Conservation (phyloP, 2,113 vertebrate species). For the Platycercus adscitus region DNA sequence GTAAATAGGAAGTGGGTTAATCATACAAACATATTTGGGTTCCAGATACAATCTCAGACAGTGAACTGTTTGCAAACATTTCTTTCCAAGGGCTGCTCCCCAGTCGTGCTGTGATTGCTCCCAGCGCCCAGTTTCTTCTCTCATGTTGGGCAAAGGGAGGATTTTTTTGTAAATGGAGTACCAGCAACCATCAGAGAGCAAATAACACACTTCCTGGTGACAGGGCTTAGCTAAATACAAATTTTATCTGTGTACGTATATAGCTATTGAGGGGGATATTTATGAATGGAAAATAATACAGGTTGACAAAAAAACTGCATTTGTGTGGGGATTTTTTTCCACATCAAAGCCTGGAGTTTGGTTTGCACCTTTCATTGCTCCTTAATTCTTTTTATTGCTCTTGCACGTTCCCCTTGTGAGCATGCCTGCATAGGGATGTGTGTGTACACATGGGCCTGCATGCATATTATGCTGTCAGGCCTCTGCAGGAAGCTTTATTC, state of each 20-base stretch:
- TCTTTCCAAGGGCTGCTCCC: not conserved
- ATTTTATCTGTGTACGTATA: slow-evolving; percentile 16
- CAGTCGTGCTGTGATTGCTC: not conserved
- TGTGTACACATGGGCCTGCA: not conserved
- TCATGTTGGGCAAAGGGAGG: not conserved
- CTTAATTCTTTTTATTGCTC: slow-evolving; percentile 6
- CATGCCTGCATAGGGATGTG: not conserved
- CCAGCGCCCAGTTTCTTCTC: not conserved
- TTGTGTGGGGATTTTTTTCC: not conserved
- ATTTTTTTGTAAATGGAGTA: not conserved
- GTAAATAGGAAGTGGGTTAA: slow-evolving; percentile 10
- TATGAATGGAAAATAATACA: slow-evolving; percentile 47
- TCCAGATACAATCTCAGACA: not conserved
- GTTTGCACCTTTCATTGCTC: slow-evolving; percentile 2
- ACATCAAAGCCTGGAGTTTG: not conserved
- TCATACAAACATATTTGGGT: not conserved
- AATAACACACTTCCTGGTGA: not conserved
- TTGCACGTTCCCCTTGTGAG: not conserved
- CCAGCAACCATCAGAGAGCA: not conserved
- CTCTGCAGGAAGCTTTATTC: slow-evolving; percentile 20
- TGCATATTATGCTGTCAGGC: slow-evolving; percentile 42
- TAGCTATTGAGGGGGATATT: slow-evolving; percentile 46
- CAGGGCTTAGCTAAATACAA: slow-evolving; percentile 56
- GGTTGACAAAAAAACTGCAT: not conserved
- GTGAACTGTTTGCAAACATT: not conserved